phyloP scores from a whole-genome alignment of 2,888 invertebrate genomes.

The Noctua comes region DNA sequence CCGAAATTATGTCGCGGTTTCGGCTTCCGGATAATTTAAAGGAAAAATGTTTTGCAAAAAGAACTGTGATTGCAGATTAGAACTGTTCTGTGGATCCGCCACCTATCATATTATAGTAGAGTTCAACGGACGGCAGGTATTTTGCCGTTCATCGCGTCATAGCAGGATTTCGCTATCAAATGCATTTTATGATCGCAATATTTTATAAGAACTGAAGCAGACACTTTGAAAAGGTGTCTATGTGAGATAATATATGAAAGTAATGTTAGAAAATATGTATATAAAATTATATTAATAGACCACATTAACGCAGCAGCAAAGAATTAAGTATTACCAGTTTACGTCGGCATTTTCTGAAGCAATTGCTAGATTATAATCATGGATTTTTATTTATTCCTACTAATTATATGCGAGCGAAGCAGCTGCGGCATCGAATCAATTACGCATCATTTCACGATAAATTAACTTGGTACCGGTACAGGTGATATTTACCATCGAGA shows the following conservation, averaged over 20 bases:
- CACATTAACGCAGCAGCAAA: constrained; percentile 25
- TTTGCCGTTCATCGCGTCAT: neutral
- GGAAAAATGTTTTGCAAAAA: neutral
- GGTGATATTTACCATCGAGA: constrained; percentile 69
- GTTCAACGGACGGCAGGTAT: constrained; percentile 16
- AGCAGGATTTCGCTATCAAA: neutral
- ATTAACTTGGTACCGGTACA: constrained; percentile 68
- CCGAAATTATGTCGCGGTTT: constrained; percentile 20
- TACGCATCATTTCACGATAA: constrained; percentile 70
- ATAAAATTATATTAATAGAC: constrained; percentile 30
- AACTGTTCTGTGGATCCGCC: neutral
- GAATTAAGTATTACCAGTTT: constrained; percentile 44
- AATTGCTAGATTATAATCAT: constrained; percentile 56
- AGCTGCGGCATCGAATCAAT: constrained; percentile 69
- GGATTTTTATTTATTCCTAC: constrained; percentile 60
- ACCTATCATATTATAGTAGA: constrained; percentile 3
- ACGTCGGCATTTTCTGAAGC: constrained; percentile 48
- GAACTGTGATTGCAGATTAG: constrained; percentile 1
- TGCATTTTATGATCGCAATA: neutral
- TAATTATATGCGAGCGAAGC: constrained; percentile 65
- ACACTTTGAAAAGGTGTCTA: constrained; percentile 6
- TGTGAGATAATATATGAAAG: neutral
- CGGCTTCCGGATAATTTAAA: neutral
- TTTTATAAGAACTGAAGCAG: neutral
- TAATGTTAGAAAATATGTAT: constrained; percentile 26